Base-by-base conservation (phyloP, 1,140 invertebrate genomes). In the Matsumurasca onukii region DNA sequence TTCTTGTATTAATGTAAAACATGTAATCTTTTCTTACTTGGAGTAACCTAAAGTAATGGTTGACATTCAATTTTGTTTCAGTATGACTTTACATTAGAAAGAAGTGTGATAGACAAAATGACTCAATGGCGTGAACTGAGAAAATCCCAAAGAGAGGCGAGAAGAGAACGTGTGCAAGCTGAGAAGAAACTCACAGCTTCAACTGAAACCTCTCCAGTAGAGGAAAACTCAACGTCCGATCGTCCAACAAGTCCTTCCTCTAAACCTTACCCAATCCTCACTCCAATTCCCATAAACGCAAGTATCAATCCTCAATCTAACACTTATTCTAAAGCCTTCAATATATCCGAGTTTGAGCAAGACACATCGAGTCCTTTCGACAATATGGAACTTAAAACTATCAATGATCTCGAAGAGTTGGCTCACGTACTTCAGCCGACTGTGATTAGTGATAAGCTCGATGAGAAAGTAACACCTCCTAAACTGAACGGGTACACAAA, bases 281-380 rank as follows among this genome's bases (percentile, higher is more conserved):
- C 73, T 52, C 75, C 75, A 49, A 68, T 73, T 39, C 74, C 71
- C 34, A 69, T 74, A 0, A 65, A 61, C 15, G 27, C 70, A 31
- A 29, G 20, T 55, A 45, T 20, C 29, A 17, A 67, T 31, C 31
- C 34, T 48, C 31, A 66, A 25, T 31, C 51, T 29, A 67, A 45
- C 12, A 48, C 9, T 13, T 34, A 57, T 39, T 45, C 31, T n/a
- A 24, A 63, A 15, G 20, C n/a, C 64, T 80, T 91, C 65, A 87
- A 89, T 73, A 87, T 86, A 76, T 87, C 87, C 49, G 92, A 94
- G 76, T 95, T 95, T 82, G 92, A 95, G 80, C 88, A 90, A 77
- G 91, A 94, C 77, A 93, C 90, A 59, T 93, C 91, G 20, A 94
- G 91, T 77, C 93, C 93, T 0, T 95, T 95, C 80, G 93, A 95